Base-by-base conservation (phyloP, 2,113 vertebrate genomes). In the Dolichallabes microphthalmus region DNA sequence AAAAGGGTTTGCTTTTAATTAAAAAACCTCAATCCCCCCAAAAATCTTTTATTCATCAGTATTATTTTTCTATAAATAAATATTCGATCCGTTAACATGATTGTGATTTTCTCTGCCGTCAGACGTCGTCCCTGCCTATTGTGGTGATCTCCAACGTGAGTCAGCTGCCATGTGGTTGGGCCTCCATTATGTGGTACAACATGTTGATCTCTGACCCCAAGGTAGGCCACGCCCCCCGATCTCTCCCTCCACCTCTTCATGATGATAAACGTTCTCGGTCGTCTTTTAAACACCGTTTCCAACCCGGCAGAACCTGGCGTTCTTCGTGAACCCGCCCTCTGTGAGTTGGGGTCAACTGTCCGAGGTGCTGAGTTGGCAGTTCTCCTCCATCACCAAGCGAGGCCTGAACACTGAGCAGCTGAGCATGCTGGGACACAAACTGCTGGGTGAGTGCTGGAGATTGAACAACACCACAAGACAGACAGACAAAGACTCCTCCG, bases 181-280 rank as follows among this genome's bases (percentile, higher is more conserved):
- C 98, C 80, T 99, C 98, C 73, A 98, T 99, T 91, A 91, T 99
- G 39, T 99, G 98, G 98, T 99, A 99, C 95, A 99, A 99, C 94
- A 99, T 98, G 97, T 93, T 99, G 71, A 96, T 94, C 86, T 93
- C 92, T 0, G 98, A 99, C 61, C 95, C 96, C 75, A 97, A 96
- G 96, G 98, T 98, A 93, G 60, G 76, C 12, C 52, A 25, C 75
- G 82, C 84, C 83, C 83, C 52, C 60, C 75, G 27, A 64, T 7
- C 25, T 52, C 10, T 57, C 50, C 20, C 30, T 17, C 32, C 10
- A 11, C 20, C 30, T 25, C 32, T 5, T 11, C 6, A 25, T 64
- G 35, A 27, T 45, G 66, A 53, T 64, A 17, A 77, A 55, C 1
- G 27, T 35, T 32, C 27, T 39, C 11, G 3, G 2, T 75, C 19